A percentile compares a stretch with the other conserved stretches of the same genome.
Conservation (phyloP, 2,888 invertebrate species). For the Byasa hedistus region DNA sequence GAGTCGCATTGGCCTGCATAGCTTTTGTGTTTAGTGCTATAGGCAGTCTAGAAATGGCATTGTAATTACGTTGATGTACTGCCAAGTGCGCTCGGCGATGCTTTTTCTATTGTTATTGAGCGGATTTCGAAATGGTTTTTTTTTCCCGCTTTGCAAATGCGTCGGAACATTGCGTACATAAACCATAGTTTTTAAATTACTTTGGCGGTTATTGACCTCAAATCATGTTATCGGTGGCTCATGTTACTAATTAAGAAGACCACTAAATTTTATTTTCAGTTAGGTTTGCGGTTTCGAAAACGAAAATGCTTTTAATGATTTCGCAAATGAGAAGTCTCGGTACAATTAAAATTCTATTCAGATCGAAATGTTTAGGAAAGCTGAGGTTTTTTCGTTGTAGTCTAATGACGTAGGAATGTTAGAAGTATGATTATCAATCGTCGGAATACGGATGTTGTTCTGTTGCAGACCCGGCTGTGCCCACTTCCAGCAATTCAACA, state of each 20-base stretch:
- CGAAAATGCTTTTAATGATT: background rate
- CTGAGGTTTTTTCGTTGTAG: no score
- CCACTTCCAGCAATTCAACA: conserved; percentile 24
- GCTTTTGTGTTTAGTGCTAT: conserved; percentile 35
- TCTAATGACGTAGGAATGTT: no score
- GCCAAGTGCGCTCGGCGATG: conserved; percentile 18
- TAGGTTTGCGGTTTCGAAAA: background rate
- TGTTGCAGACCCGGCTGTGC: background rate
- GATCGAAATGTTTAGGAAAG: no score
- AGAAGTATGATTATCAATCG: no score
- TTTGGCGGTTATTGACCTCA: background rate
- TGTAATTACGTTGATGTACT: conserved; percentile 28
- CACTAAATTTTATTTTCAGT: background rate
- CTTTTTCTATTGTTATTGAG: conserved; percentile 19
- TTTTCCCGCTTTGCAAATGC: conserved; percentile 18
- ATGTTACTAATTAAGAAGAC: background rate
- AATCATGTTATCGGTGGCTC: background rate
- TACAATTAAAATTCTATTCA: no score
- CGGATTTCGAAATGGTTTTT: conserved; percentile 21
- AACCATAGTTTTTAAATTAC: background rate
- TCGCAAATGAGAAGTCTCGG: background rate
- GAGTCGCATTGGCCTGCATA: conserved; percentile 65
- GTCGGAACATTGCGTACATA: background rate
- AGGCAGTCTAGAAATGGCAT: conserved; percentile 37
- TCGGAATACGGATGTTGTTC: no score